Evolutionary conservation across 2,797 vertebrate genomes (phyloP).

Genomic region (Delichon dasypus): DNA sequence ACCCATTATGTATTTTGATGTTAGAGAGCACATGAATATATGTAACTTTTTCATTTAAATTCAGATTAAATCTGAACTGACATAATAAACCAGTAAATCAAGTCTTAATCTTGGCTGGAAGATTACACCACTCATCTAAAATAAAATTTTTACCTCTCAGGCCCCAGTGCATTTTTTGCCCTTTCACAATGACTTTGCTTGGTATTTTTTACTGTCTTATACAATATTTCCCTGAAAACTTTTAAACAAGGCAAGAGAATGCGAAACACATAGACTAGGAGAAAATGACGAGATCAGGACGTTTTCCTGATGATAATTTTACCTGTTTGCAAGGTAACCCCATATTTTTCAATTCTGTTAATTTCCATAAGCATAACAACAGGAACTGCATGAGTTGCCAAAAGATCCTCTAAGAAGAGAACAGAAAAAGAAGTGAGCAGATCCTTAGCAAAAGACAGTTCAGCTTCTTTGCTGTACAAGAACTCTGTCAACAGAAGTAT

Average conservation of each 20-base stretch:
- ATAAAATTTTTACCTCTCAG: not conserved
- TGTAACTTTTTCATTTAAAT: not conserved
- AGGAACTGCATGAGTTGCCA: constrained; percentile 25
- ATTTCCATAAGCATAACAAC: constrained; percentile 39
- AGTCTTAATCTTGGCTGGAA: not conserved
- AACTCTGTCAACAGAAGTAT: constrained; percentile 81
- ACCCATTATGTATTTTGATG: not conserved
- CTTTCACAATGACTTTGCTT: constrained; percentile 11
- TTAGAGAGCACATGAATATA: not conserved
- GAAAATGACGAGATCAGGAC: not conserved
- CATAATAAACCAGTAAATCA: not conserved
- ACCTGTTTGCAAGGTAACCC: constrained; percentile 58
- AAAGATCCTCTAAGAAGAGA: constrained; percentile 41
- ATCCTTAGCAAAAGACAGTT: constrained; percentile 74
- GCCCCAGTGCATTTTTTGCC: not conserved
- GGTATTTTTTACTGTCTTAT: not conserved
- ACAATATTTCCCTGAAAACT: constrained; percentile 6
- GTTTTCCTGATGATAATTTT: constrained; percentile 39
- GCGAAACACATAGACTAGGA: not conserved
- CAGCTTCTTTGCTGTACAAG: constrained; percentile 69
- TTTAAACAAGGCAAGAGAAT: constrained; percentile 14
- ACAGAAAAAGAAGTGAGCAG: constrained; percentile 56
- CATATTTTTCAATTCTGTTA: constrained; percentile 61
- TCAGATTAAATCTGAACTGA: not conserved
- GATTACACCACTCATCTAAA: not conserved